A percentile compares a stretch with the other conserved stretches of the same genome.
Evolutionary conservation across 2,888 invertebrate species (phyloP).

Genomic region (Leptopilina drosophilae): DNA sequence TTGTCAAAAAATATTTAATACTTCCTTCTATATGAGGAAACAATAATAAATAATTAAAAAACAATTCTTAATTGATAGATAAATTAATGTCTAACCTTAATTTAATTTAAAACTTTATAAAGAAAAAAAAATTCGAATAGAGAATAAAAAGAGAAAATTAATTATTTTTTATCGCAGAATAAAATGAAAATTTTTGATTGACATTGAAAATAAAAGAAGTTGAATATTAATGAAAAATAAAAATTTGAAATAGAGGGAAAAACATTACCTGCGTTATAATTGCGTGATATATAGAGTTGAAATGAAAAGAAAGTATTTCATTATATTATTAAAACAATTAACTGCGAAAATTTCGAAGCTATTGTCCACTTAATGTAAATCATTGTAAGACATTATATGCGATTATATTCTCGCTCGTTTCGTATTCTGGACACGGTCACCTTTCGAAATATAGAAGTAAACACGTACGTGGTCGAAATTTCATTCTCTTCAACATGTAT

Average conservation of each 20-base stretch:
- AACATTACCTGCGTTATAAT: no score
- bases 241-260: background rate
- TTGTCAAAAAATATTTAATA: no score
- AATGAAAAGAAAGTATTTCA: background rate
- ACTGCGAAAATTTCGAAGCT: background rate
- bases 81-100: no score
- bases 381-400: constrained; percentile 4
- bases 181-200: no score
- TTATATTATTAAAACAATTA: background rate
- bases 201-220: no score
- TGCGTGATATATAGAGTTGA: background rate
- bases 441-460: constrained; percentile 40
- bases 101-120: no score
- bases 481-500: background rate
- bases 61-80: no score
- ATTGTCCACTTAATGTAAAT: constrained; percentile 7
- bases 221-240: background rate
- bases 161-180: no score
- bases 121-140: no score
- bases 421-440: constrained; percentile 39
- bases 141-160: no score
- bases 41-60: no score
- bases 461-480: constrained; percentile 44
- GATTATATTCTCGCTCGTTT: constrained; percentile 9
- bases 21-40: no score